Base-by-base conservation (phyloP, 2,888 invertebrate species). In the Arge pagana region DNA sequence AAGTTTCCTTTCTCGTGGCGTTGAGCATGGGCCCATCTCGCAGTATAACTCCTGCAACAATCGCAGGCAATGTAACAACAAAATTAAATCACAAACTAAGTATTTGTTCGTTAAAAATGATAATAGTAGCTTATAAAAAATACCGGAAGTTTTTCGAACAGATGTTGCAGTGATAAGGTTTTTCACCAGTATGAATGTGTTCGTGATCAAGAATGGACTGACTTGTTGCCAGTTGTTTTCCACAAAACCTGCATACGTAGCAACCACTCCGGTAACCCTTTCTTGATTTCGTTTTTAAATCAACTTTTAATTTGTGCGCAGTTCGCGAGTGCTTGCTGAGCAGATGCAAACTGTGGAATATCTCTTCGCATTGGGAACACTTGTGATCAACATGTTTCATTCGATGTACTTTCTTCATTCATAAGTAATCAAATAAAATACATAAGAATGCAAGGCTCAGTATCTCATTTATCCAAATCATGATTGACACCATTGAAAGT, bases 151-250 rank as follows among this genome's bases (percentile, higher is more conserved):
- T 53, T 56, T 63, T 63, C 4, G 60, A 60, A 51, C 62, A 64
- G 36, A 60, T 59, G 30, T 60, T 53, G 41, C 64, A 63, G 16
- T 50, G 49, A 16, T 63, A 61, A 3, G 64, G 64, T 40, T 63
- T 64, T 45, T 64, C 63, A 8, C 62, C 63, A 2, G 64, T 64
- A 21, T 64, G 64, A 53, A 64, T 64, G 5, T 60, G 58, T 42
- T 64, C 63, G 13, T 64, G 64, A 51, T 63, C 61, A 4, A 61
- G 21, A 23, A 64, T 53, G 10, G 64, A 62, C 37, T 63, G 58
- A 55, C 59, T 53, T 0, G 62, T 62, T 6, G 63, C 56, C 15
- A 64, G 42, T 35, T 57, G 60, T 51, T 62, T 63, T n/a, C 64
- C 62, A 45, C 64, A 63, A 50, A 54, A 64, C 55, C 61, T 49